These are phyloP conservation scores for Silurus asotus DNA, from an alignment of 2,113 vertebrate genomes.

Conservation along the genomic window DNA sequence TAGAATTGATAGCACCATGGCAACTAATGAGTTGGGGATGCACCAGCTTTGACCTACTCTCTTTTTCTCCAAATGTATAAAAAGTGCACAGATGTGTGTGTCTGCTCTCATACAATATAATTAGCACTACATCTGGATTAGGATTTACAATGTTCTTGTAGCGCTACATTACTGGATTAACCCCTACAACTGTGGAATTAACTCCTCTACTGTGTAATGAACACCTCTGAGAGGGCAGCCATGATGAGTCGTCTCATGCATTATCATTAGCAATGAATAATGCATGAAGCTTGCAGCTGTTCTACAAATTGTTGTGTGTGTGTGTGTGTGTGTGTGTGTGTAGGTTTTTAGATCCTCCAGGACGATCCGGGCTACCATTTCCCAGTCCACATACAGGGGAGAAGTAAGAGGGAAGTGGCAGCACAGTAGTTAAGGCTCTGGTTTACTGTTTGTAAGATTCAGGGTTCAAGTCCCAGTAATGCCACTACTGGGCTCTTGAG, in stretches of 20 bases:
- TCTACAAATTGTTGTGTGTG: neutral
- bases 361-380: neutral
- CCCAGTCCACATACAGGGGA: neutral
- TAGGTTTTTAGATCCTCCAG: neutral
- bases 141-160: neutral
- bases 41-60: neutral
- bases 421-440: too few relatives aligned
- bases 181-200: neutral
- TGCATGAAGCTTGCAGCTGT: conserved; percentile 10
- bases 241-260: neutral
- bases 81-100: neutral
- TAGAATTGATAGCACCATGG: neutral
- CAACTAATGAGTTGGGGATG: neutral
- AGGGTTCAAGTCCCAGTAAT: too few relatives aligned
- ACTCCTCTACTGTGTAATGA: conserved; percentile 1
- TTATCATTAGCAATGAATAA: conserved; percentile 19
- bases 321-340: neutral
- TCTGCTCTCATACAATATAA: neutral
- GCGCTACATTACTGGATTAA: neutral
- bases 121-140: conserved; percentile 9
- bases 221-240: neutral
- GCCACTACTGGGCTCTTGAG: too few relatives aligned
- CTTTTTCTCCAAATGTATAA: neutral
- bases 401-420: too few relatives aligned
- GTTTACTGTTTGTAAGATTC: too few relatives aligned